These are phyloP conservation scores for Hydrotaea cyrtoneurina DNA, from an alignment of 2,888 invertebrate species.

Conservation along the genomic window DNA sequence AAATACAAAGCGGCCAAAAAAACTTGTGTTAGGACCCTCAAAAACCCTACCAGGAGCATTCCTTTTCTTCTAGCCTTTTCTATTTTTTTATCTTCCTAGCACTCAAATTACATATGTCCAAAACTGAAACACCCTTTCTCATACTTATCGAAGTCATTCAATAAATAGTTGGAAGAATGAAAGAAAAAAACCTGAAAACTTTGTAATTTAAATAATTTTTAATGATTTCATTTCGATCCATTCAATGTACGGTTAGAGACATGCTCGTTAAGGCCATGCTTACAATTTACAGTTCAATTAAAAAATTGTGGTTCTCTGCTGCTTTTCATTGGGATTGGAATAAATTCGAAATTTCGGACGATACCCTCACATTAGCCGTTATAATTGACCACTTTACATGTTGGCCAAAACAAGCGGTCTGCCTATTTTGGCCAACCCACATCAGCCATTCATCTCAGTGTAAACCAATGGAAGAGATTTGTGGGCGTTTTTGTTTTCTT, in stretches of 20 bases:
- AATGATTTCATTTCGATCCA: no score
- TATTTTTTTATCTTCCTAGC: no score
- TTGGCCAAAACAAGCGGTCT: constrained; percentile 12
- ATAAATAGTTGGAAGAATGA: no score
- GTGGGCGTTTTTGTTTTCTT: constrained; percentile 37
- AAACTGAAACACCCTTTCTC: no score
- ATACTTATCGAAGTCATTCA: no score
- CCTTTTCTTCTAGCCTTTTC: no score
- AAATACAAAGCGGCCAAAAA: no score
- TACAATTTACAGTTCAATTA: constrained; percentile 27
- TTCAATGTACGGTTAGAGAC: neutral
- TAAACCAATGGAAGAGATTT: neutral
- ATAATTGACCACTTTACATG: constrained; percentile 43
- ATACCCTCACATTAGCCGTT: constrained; percentile 45
- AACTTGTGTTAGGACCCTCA: no score
- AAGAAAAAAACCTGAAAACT: no score
- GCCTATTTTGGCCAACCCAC: constrained; percentile 31
- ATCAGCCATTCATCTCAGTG: neutral
- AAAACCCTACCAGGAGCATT: no score
- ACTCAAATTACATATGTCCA: no score
- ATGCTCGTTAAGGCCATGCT: neutral
- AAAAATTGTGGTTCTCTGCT: constrained; percentile 3
- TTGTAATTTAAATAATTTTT: no score
- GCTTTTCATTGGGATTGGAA: neutral
- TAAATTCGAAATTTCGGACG: neutral